Percentiles rank a stretch among this genome's conserved stretches.
These are phyloP conservation scores for Platygyra sinensis DNA, from an alignment of 64 coral and sea anemone species.

Conservation along the genomic window DNA sequence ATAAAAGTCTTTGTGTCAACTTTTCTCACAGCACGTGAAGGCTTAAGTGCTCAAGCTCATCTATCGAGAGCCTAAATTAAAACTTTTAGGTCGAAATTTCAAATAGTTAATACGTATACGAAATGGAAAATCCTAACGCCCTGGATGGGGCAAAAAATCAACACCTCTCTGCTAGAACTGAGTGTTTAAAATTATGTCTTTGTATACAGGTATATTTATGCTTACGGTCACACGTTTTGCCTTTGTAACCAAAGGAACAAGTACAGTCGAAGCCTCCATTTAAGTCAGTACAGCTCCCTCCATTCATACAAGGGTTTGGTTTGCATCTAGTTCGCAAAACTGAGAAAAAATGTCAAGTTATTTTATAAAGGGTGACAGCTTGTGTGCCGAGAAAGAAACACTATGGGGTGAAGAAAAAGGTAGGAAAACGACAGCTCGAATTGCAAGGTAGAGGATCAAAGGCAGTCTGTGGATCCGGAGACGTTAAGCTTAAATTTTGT, in stretches of 20 bases:
- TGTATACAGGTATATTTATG: not conserved
- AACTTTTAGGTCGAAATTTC: no score
- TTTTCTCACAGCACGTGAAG: no score
- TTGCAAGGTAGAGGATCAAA: no score
- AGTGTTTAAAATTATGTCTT: not conserved
- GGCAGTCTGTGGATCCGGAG: no score
- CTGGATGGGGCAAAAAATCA: not conserved
- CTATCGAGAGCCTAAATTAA: no score
- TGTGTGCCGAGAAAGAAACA: not conserved
- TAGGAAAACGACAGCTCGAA: not conserved
- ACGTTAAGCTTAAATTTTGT: no score
- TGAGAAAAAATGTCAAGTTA: not conserved
- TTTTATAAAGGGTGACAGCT: not conserved
- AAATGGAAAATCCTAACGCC: not conserved
- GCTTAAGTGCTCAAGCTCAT: no score
- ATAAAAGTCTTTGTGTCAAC: no score
- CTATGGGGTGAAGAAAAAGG: not conserved
- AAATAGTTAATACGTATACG: not conserved
- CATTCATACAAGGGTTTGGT: constrained; percentile 83
- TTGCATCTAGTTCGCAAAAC: constrained; percentile 70
- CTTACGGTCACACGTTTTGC: constrained; percentile 78
- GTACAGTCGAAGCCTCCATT: constrained; percentile 79
- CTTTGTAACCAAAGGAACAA: constrained; percentile 81
- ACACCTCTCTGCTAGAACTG: not conserved
- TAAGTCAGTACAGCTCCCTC: constrained; percentile 75